These are phyloP conservation scores for Carterocephalus palaemon DNA, from an alignment of 2,888 invertebrate genomes.

Conservation along the genomic window DNA sequence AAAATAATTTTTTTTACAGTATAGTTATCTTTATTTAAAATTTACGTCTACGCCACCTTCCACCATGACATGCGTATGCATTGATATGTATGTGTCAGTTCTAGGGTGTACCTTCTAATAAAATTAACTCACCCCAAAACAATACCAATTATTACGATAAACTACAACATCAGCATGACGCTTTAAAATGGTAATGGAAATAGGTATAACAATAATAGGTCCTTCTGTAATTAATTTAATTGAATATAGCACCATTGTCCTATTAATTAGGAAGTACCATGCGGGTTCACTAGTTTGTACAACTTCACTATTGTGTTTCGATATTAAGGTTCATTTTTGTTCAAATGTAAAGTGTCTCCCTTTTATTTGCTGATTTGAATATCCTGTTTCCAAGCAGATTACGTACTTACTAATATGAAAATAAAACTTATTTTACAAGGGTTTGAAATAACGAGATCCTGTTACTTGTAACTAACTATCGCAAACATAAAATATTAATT, in stretches of 20 bases:
- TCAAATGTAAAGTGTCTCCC: not conserved
- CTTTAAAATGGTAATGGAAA: conserved; percentile 4
- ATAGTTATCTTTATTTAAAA: too few species aligned
- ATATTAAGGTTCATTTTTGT: not conserved
- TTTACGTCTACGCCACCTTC: too few species aligned
- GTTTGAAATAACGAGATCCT: not conserved
- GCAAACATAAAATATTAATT: too few species aligned
- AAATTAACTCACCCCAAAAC: not conserved
- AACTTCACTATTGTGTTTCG: not conserved
- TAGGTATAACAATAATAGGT: conserved; percentile 11
- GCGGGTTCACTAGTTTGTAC: conserved; percentile 9
- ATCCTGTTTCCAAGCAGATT: not conserved
- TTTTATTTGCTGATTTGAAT: not conserved
- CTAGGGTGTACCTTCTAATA: too few species aligned
- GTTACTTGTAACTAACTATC: not conserved
- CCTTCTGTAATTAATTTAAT: conserved; percentile 17
- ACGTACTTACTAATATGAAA: not conserved
- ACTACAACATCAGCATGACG: conserved; percentile 11
- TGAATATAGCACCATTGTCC: conserved; percentile 9
- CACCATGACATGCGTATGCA: too few species aligned
- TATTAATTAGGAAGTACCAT: conserved; percentile 20
- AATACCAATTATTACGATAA: not conserved
- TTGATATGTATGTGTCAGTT: too few species aligned
- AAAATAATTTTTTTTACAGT: too few species aligned
- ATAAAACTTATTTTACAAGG: not conserved